Base-by-base conservation (phyloP, 1,140 invertebrate genomes). In the Helicoverpa armigera region DNA sequence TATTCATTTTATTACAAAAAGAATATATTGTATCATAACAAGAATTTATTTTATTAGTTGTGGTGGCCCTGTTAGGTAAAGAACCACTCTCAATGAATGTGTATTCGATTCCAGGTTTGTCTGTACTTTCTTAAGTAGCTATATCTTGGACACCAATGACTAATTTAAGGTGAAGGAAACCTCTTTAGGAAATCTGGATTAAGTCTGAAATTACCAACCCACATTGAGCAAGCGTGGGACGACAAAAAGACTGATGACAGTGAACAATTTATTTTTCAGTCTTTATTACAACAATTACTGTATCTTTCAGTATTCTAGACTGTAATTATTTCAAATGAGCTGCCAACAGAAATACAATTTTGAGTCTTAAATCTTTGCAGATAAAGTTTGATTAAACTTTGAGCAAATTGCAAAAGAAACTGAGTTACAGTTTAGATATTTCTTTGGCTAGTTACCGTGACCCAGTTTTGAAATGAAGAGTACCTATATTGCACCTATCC, bases 261-360 rank as follows among this genome's bases (percentile, higher is more conserved):
- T 23, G 23, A 23, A 23, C n/a, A 65, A 65, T 3, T 48, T n/a
- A 31, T 31, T 31, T 2, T 31, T 18, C 2, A 18, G 43, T 50
- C 63, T 67, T 35, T 43, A 69, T 50, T 69, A 43, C 65, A 69
- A 43, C 50, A 50, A 18, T 69, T 50, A 23, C 65, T 69, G n/a
- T 10, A 13, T 23, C 16, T 35, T 12, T 43, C 13, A 50, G 10
- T 12, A 50, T 50, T 69, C 23, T 16, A 69, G 16, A 29, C 58
- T 18, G n/a, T 23, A 50, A 50, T 50, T 50, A 50, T 50, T 50
- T 13, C 35, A 4, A 69, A 67, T 67, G 48, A 67, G 43, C 35
- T 29, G 23, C 12, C 16, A 58, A 58, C 3, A 18, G 16, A 2
- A 50, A 18, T 50, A 18, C 14, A 50, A 67, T 67, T 67, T 18